Percentiles rank a stretch among this genome's conserved stretches.
Evolutionary conservation across 2,888 invertebrate genomes (phyloP).

Genomic region (Glyphotaelius pellucidus): DNA sequence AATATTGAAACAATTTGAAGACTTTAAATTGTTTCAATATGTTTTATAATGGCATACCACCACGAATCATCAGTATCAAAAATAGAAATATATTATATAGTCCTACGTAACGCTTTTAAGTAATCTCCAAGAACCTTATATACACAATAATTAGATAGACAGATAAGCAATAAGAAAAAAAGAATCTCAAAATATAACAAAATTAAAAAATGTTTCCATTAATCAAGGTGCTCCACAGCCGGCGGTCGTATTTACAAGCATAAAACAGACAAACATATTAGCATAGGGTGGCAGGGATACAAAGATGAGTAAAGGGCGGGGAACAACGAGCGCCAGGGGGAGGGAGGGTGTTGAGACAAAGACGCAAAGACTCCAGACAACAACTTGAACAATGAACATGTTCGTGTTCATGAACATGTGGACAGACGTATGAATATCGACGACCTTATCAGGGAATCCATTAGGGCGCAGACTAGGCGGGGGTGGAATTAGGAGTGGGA

Average conservation of each 20-base stretch:
- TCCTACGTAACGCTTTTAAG: too few relatives aligned
- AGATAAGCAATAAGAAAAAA: neutral
- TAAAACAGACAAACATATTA: slow-evolving; percentile 35
- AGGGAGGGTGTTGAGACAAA: slow-evolving; percentile 50
- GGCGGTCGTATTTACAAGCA: neutral
- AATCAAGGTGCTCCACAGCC: neutral
- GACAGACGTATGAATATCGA: slow-evolving; percentile 63
- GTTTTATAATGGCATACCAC: too few relatives aligned
- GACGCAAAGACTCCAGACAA: slow-evolving; percentile 61
- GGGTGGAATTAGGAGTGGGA: slow-evolving; percentile 18
- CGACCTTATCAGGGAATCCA: slow-evolving; percentile 60
- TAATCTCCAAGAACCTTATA: neutral
- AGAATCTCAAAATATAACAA: neutral
- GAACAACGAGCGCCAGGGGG: neutral
- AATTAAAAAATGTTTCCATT: neutral
- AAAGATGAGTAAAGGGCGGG: slow-evolving; percentile 29
- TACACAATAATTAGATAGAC: neutral
- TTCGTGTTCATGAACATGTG: slow-evolving; percentile 44
- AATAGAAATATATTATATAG: too few relatives aligned
- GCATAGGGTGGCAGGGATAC: slow-evolving; percentile 26
- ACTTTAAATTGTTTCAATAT: too few relatives aligned
- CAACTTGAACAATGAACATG: neutral
- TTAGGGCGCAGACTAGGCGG: slow-evolving; percentile 53
- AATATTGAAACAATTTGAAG: too few relatives aligned
- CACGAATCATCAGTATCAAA: too few relatives aligned